A percentile compares a stretch with the other conserved stretches of the same genome.
Evolutionary conservation across 2,113 vertebrate genomes (phyloP).

Genomic region (Oplegnathus fasciatus): DNA sequence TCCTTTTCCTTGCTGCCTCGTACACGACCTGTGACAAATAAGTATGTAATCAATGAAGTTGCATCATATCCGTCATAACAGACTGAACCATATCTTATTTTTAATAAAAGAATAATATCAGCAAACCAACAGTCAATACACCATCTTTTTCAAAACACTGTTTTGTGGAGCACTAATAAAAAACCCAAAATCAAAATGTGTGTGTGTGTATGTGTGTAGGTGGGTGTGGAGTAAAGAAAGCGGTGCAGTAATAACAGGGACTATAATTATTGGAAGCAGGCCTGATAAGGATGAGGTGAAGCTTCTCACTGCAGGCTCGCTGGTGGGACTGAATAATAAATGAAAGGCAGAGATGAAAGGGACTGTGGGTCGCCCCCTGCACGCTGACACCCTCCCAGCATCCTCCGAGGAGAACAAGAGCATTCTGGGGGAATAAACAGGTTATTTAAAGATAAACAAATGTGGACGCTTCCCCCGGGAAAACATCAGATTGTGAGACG

Average conservation of each 20-base stretch:
- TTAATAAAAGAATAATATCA: constrained; percentile 16
- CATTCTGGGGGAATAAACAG: constrained; percentile 63
- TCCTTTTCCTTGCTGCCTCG: neutral
- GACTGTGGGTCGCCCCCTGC: constrained; percentile 40
- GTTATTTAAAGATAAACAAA: constrained; percentile 69
- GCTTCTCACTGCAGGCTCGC: constrained; percentile 31
- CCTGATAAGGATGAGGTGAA: constrained; percentile 54
- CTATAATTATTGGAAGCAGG: constrained; percentile 45
- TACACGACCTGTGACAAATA: neutral
- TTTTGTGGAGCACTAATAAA: constrained; percentile 1
- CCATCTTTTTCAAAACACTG: constrained; percentile 5
- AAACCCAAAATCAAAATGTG: neutral
- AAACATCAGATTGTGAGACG: constrained; percentile 15
- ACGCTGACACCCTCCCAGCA: constrained; percentile 36
- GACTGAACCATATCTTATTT: neutral
- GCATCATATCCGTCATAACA: neutral
- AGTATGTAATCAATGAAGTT: neutral
- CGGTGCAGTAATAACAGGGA: constrained; percentile 36
- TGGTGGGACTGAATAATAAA: constrained; percentile 63
- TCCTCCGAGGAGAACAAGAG: constrained; percentile 39
- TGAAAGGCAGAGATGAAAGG: constrained; percentile 67
- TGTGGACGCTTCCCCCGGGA: constrained; percentile 25
- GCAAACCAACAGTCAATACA: constrained; percentile 9
- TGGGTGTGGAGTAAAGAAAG: constrained; percentile 19
- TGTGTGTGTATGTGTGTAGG: constrained; percentile 22